A percentile compares a stretch with the other conserved stretches of the same genome.
phyloP scores from a whole-genome alignment of 2,797 vertebrate genomes.

The Myiotriccus ornatus region DNA sequence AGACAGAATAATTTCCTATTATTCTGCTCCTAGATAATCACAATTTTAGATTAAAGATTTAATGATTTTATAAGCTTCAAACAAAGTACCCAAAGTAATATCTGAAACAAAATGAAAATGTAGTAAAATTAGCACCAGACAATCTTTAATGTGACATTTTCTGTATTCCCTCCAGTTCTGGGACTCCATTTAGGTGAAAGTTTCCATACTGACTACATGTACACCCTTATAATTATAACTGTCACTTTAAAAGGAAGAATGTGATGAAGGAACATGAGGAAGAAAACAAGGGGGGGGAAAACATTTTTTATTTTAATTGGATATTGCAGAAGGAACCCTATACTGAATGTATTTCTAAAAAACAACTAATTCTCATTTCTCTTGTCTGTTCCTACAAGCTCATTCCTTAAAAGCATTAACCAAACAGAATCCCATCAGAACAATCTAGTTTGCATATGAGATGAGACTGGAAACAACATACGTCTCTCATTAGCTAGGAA shows the following conservation, averaged over 20 bases:
- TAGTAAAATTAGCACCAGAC: not conserved
- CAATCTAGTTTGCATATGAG: slow-evolving; percentile 36
- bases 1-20: not conserved
- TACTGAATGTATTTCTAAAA: not conserved
- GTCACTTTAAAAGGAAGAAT: not conserved
- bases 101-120: not conserved
- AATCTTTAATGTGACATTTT: not conserved
- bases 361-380: not conserved
- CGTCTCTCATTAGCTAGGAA: not conserved
- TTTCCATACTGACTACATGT: not conserved
- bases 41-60: slow-evolving; percentile 8
- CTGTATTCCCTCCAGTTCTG: not conserved
- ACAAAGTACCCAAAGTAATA: not conserved
- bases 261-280: not conserved
- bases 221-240: not conserved
- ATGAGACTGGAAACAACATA: slow-evolving; percentile 3
- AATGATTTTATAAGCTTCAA: slow-evolving; percentile 22
- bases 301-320: slow-evolving; percentile 10
- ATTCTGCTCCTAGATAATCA: not conserved
- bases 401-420: slow-evolving; percentile 7
- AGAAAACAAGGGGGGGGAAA: not conserved
- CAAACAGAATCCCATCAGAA: slow-evolving; percentile 5
- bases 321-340: not conserved
- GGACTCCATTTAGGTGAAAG: not conserved
- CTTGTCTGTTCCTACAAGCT: not conserved